A percentile compares a stretch with the other conserved stretches of the same genome.
These are phyloP conservation scores for Monochamus alternatus DNA, from an alignment of 2,888 invertebrate species.

Conservation along the genomic window DNA sequence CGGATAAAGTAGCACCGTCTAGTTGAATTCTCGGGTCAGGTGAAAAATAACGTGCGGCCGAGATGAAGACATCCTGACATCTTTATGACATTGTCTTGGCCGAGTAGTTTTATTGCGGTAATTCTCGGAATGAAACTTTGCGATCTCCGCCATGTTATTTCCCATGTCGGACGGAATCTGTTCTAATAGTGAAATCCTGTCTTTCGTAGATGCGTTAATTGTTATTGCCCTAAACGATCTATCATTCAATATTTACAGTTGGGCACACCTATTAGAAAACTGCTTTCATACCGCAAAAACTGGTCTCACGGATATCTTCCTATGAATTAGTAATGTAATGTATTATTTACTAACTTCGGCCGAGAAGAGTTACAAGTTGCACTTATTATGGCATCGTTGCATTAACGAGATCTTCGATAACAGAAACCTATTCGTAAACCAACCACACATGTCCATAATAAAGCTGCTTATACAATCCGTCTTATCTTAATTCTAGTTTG, in stretches of 20 bases:
- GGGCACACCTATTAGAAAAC: slow-evolving; percentile 38
- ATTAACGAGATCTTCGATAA: slow-evolving; percentile 52
- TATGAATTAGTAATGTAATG: slow-evolving; percentile 56
- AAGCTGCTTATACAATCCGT: slow-evolving; percentile 47
- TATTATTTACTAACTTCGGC: slow-evolving; percentile 51
- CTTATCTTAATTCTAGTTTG: slow-evolving; percentile 41
- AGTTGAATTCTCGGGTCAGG: slow-evolving; percentile 5
- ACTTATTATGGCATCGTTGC: slow-evolving; percentile 49
- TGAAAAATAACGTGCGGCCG: slow-evolving; percentile 29
- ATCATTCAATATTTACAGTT: slow-evolving; percentile 38
- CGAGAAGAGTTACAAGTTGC: slow-evolving; percentile 46
- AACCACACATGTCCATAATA: slow-evolving; percentile 50
- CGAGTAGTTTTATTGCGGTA: slow-evolving; percentile 46
- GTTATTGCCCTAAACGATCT: slow-evolving; percentile 44
- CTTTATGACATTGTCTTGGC: slow-evolving; percentile 48
- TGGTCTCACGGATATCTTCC: slow-evolving; percentile 37
- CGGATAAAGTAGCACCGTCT: not conserved
- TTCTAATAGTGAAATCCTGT: slow-evolving; percentile 44
- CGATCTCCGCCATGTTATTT: slow-evolving; percentile 36
- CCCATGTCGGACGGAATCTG: slow-evolving; percentile 39
- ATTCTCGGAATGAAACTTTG: slow-evolving; percentile 49
- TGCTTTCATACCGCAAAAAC: slow-evolving; percentile 25
- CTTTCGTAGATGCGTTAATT: slow-evolving; percentile 44
- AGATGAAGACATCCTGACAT: slow-evolving; percentile 52
- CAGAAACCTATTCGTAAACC: slow-evolving; percentile 46